These are phyloP conservation scores for Pycnomerus fuliginosus DNA, from an alignment of 2,888 invertebrate species.

Conservation along the genomic window DNA sequence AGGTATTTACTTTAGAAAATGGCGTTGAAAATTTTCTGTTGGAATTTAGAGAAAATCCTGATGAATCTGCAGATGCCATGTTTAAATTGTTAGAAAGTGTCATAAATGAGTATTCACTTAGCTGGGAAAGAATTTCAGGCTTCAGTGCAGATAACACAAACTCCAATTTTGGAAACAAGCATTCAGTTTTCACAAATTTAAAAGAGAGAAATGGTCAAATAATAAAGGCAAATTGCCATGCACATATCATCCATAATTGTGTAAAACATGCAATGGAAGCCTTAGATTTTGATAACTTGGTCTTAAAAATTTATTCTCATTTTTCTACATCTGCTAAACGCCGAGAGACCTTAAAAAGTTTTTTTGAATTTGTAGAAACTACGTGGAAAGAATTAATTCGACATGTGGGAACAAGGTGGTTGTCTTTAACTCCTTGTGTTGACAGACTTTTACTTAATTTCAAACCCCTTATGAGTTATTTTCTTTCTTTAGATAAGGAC, in stretches of 20 bases:
- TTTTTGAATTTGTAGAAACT: background rate
- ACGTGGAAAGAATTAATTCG: background rate
- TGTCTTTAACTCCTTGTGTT: conserved; percentile 1
- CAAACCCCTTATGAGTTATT: background rate
- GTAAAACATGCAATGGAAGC: background rate
- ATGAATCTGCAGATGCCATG: conserved; percentile 1
- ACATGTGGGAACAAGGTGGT: conserved; percentile 1
- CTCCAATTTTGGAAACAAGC: background rate
- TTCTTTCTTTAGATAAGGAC: background rate
- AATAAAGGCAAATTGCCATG: background rate
- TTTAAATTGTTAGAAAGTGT: background rate
- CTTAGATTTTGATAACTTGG: background rate
- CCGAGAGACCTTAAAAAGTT: conserved; percentile 1
- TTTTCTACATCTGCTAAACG: background rate
- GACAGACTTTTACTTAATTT: background rate
- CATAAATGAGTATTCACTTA: background rate
- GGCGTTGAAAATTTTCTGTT: background rate
- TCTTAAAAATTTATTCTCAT: background rate
- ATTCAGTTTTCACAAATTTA: background rate
- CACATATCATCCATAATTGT: conserved; percentile 1
- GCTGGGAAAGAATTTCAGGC: background rate
- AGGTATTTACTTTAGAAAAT: conserved; percentile 1
- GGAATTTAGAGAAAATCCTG: background rate
- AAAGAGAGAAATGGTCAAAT: background rate
- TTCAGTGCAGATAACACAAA: background rate